Percentiles rank a stretch among this genome's conserved stretches.
Conservation (phyloP, 1,140 invertebrate genomes). For the Coptotermes formosanus region DNA sequence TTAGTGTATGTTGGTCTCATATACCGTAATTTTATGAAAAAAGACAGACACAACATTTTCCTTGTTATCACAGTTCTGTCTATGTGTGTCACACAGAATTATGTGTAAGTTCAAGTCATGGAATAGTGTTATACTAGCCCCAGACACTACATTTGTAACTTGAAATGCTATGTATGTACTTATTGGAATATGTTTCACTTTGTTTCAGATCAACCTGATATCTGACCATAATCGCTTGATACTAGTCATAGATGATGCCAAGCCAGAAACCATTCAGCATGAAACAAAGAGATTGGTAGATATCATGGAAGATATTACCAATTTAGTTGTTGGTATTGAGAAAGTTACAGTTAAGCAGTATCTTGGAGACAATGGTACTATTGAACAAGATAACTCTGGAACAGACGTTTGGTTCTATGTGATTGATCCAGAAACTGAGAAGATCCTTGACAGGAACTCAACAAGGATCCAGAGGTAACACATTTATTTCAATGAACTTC, state of each 20-base stretch:
- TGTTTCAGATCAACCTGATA: slow-evolving; percentile 61
- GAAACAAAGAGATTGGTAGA: slow-evolving; percentile 63
- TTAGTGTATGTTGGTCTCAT: too few species aligned
- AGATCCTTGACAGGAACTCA: slow-evolving; percentile 70
- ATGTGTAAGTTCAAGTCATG: too few species aligned
- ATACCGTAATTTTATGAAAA: too few species aligned
- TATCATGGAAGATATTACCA: slow-evolving; percentile 71
- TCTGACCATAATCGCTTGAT: slow-evolving; percentile 70
- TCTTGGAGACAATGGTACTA: slow-evolving; percentile 64
- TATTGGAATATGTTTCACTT: not conserved
- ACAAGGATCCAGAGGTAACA: slow-evolving; percentile 54
- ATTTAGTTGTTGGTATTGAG: slow-evolving; percentile 74
- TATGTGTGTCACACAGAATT: too few species aligned
- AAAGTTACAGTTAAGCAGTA: slow-evolving; percentile 68
- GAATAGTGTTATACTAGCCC: too few species aligned
- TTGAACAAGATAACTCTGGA: slow-evolving; percentile 69
- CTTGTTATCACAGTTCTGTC: too few species aligned
- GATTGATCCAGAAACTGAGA: slow-evolving; percentile 74
- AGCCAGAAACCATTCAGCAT: slow-evolving; percentile 67
- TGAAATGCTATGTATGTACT: too few species aligned
- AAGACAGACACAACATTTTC: too few species aligned
- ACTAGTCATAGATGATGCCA: slow-evolving; percentile 69
- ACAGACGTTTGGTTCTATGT: slow-evolving; percentile 87
- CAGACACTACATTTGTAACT: too few species aligned
- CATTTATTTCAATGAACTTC: too few species aligned